Base-by-base conservation (phyloP, 2,113 vertebrate genomes). In the Leptobrachium leishanense region DNA sequence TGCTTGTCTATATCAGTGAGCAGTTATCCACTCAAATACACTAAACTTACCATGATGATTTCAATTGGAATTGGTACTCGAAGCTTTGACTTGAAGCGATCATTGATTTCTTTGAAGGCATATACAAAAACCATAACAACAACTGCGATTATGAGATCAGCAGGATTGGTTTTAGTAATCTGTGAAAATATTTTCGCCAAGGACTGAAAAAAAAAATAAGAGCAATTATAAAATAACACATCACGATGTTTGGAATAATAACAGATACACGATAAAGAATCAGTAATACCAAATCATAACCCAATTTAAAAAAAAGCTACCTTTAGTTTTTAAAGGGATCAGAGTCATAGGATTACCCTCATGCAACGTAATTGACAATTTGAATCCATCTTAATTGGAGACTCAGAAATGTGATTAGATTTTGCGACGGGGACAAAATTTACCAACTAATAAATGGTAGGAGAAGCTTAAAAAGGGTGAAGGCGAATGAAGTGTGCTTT, bases 31-130 rank as follows among this genome's bases (percentile, higher is more conserved):
- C 20, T 1, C 20, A 31, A 57, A 72, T 55, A 42, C 31, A 91
- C 91, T 83, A 91, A 13, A 69, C 92, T 93, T 83, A 95, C 94
- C 91, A 93, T 91, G 43, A 94, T 92, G 43, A 94, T 89, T 82
- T 95, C 94, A 76, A 95, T 93, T 1, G 94, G 94, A 44, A 95
- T 93, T 2, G 94, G 92, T 41, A 95, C 92, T 0, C 90, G 92
- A n/a, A 94, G 85, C 77, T 93, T 93, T 74, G 90, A 86, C 85
- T 91, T 94, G 82, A 83, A 94, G 68, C 87, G 85, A n/a, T 92
- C 90, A 63, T 95, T 95, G n/a, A 95, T 43, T 82, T 93, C 92
- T 81, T 95, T 95, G 7, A 93, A 92, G 0, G 87, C 66, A 40
- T 92, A 90, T 71, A 94, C 92, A 77, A 83, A 82, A 67, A 87